These are phyloP conservation scores for Diuraphis noxia DNA, from an alignment of 1,140 invertebrate species.

Conservation along the genomic window DNA sequence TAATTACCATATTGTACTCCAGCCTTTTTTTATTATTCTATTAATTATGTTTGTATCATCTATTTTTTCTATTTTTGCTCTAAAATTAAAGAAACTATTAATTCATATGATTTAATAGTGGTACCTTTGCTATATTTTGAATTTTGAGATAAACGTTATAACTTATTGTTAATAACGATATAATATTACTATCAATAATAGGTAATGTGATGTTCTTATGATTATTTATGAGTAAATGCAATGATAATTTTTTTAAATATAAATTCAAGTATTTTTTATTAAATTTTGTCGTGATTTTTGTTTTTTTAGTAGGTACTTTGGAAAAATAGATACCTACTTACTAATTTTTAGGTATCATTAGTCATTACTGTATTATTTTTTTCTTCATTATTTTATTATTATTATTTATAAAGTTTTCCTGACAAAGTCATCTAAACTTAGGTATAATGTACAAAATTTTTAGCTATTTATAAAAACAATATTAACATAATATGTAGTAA, in stretches of 20 bases:
- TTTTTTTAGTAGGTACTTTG: background rate
- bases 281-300: background rate
- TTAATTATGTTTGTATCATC: background rate
- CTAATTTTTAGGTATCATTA: too few relatives aligned
- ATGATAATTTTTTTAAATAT: background rate
- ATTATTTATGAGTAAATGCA: background rate
- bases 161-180: background rate
- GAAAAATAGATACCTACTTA: too few relatives aligned
- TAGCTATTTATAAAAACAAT: too few relatives aligned
- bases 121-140: background rate
- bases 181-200: background rate
- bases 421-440: too few relatives aligned
- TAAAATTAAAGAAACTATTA: background rate
- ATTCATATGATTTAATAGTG: background rate
- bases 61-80: background rate
- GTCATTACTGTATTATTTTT: background rate
- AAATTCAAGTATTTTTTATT: background rate
- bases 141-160: background rate
- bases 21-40: background rate
- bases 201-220: background rate
- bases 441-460: too few relatives aligned
- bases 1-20: background rate
- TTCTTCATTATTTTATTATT: too few relatives aligned
- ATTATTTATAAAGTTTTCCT: too few relatives aligned
- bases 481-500: too few relatives aligned